Conservation (phyloP, 2,888 invertebrate species). For the Diabrotica balteata region DNA sequence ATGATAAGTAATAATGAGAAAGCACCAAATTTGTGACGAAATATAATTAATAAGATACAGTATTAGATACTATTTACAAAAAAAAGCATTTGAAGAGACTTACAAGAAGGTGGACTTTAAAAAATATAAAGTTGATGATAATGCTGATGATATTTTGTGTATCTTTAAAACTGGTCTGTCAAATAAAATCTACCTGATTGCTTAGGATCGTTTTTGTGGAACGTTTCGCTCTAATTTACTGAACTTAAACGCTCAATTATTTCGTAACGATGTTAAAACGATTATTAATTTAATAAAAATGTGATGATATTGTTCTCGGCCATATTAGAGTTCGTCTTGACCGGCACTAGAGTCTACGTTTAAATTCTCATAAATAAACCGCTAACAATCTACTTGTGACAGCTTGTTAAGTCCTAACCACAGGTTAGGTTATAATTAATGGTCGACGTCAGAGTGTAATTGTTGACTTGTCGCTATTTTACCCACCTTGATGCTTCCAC, state of each 20-base stretch:
- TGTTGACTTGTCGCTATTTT: slow-evolving; percentile 62
- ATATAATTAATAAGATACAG: too few species aligned
- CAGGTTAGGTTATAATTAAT: slow-evolving; percentile 65
- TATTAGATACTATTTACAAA: too few species aligned
- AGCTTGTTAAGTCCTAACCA: slow-evolving; percentile 64
- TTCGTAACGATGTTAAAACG: slow-evolving; percentile 25
- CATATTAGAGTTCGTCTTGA: slow-evolving; percentile 37
- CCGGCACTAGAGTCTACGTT: slow-evolving; percentile 55
- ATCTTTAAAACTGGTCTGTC: too few species aligned
- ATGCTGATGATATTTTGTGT: too few species aligned
- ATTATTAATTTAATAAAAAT: slow-evolving; percentile 38
- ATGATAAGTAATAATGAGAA: too few species aligned
- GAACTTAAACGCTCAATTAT: background rate
- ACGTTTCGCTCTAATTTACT: too few species aligned
- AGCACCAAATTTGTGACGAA: too few species aligned
- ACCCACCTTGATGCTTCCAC: slow-evolving; percentile 56
- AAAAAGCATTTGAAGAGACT: too few species aligned
- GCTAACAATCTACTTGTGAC: slow-evolving; percentile 64
- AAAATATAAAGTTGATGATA: too few species aligned
- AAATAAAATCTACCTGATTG: too few species aligned
- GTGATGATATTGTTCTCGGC: slow-evolving; percentile 43
- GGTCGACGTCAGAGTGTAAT: slow-evolving; percentile 62
- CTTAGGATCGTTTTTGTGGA: too few species aligned
- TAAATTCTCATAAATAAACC: slow-evolving; percentile 64
- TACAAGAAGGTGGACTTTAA: too few species aligned